phyloP scores from a whole-genome alignment of 2,113 vertebrate genomes.

The Sterrhoptilus dennistouni region DNA sequence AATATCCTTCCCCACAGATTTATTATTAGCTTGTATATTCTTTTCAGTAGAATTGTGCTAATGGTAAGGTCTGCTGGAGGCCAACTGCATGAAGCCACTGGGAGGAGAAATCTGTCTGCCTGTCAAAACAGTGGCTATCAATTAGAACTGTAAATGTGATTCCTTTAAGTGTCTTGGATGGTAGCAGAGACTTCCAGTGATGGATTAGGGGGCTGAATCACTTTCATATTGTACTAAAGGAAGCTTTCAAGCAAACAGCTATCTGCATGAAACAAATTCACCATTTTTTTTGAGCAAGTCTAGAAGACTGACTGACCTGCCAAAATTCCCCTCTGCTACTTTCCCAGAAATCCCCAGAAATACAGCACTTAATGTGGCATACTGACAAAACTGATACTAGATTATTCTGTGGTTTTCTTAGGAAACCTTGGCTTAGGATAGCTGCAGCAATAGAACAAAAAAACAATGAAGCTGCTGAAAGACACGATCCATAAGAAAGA shows the following conservation, averaged over 20 bases:
- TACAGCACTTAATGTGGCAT: slow-evolving; percentile 1
- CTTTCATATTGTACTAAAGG: slow-evolving; percentile 12
- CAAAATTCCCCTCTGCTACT: neutral
- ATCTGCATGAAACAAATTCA: slow-evolving; percentile 40
- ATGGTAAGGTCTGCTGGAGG: slow-evolving; percentile 60
- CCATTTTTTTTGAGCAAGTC: slow-evolving; percentile 38
- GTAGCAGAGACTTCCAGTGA: slow-evolving; percentile 50
- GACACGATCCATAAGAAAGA: neutral
- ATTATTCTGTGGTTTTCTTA: neutral
- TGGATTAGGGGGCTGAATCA: slow-evolving; percentile 39
- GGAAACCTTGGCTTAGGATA: slow-evolving; percentile 4
- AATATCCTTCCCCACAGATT: slow-evolving; percentile 47
- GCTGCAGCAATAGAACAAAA: neutral
- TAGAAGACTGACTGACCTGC: neutral
- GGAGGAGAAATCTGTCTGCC: slow-evolving; percentile 41
- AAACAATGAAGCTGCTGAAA: slow-evolving; percentile 5
- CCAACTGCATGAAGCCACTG: slow-evolving; percentile 42
- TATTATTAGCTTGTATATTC: slow-evolving; percentile 9
- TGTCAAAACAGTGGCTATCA: slow-evolving; percentile 65
- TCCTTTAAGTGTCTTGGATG: slow-evolving; percentile 39
- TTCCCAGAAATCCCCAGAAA: slow-evolving; percentile 16
- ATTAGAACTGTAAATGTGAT: slow-evolving; percentile 63
- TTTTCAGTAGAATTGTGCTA: slow-evolving; percentile 45
- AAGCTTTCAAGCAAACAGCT: slow-evolving; percentile 47
- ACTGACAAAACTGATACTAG: neutral